Conservation (phyloP, 2,797 vertebrate species). For the Pogoniulus pusillus region DNA sequence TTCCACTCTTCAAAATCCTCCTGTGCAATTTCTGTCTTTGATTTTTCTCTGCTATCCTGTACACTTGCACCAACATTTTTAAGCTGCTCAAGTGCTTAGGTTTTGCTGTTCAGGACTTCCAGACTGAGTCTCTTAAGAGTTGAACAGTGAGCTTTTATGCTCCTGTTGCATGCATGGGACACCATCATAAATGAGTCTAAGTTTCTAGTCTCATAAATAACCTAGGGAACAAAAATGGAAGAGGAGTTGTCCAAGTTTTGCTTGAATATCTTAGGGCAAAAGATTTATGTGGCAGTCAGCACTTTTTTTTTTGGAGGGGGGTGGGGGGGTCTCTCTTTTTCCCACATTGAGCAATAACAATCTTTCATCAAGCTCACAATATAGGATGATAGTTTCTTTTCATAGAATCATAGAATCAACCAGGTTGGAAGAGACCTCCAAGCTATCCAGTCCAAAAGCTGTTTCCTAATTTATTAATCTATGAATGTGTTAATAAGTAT, state of each 20-base stretch:
- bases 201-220: background rate
- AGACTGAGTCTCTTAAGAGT: background rate
- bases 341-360: fast-evolving
- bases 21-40: background rate
- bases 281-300: background rate
- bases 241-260: background rate
- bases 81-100: background rate
- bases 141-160: background rate
- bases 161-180: fast-evolving
- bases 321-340: background rate
- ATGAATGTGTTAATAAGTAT: background rate
- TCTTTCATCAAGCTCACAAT: fast-evolving
- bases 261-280: background rate
- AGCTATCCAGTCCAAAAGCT: no score
- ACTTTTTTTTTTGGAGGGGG: background rate
- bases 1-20: background rate
- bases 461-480: background rate
- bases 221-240: background rate
- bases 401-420: no score
- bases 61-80: background rate
- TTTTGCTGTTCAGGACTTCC: background rate
- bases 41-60: background rate
- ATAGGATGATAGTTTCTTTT: background rate
- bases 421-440: no score
- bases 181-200: background rate